Evolutionary conservation across 2,888 invertebrate genomes (phyloP).

Genomic region (Aphelenchoides bicaudatus): DNA sequence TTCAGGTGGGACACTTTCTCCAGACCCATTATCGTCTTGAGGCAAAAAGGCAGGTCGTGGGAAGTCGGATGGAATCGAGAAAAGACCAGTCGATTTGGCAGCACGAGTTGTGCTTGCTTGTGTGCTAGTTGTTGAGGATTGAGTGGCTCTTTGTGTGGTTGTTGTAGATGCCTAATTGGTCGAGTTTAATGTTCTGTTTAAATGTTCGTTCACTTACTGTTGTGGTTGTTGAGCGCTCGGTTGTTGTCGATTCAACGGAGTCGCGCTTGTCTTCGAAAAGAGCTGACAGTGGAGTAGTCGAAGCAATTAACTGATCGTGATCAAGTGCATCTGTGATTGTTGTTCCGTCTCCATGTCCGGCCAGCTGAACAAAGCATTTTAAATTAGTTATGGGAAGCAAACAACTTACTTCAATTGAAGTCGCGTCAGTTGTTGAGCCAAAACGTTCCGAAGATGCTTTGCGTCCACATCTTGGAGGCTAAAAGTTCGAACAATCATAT

Average conservation of each 20-base stretch:
- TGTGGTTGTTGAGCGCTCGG: constrained; percentile 22
- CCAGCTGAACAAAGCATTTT: constrained; percentile 30
- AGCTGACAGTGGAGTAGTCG: constrained; percentile 1
- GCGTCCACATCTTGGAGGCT: constrained; percentile 36
- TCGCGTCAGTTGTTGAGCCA: constrained; percentile 3
- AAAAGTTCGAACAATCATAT: constrained; percentile 12
- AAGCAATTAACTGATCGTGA: constrained; percentile 31
- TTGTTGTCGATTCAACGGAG: constrained; percentile 15
- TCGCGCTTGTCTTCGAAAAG: no score
- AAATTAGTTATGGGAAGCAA: no score
- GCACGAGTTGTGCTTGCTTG: not conserved
- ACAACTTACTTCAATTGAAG: no score
- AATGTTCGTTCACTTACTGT: constrained; percentile 20
- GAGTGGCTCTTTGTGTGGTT: constrained; percentile 17
- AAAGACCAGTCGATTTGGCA: constrained; percentile 2
- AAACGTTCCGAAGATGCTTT: no score
- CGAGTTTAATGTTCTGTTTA: constrained; percentile 71
- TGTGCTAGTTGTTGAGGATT: constrained; percentile 20
- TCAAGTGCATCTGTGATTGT: constrained; percentile 30
- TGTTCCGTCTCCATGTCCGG: constrained; percentile 26
- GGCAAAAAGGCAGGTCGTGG: constrained; percentile 31
- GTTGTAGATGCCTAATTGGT: constrained; percentile 24
- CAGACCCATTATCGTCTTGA: constrained; percentile 16
- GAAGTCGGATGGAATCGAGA: constrained; percentile 33
- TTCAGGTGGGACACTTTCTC: constrained; percentile 7